Conservation (phyloP, 2,113 vertebrate genomes). For the Malurus melanocephalus region DNA sequence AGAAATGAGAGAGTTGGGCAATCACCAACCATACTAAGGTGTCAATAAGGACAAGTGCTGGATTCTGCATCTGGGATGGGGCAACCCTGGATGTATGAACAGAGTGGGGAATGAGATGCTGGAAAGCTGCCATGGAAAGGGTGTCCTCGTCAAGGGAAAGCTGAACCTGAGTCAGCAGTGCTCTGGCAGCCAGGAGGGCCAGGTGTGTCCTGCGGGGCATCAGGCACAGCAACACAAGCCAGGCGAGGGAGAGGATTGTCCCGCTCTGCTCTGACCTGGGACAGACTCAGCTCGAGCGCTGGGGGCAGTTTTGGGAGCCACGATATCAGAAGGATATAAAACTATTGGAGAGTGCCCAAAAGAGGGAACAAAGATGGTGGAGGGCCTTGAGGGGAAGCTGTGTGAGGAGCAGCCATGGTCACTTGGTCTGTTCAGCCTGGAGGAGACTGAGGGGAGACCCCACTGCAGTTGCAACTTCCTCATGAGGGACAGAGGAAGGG, state of each 20-base stretch:
- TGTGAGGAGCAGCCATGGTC: too few relatives aligned
- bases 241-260: background rate
- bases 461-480: too few relatives aligned
- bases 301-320: too few relatives aligned
- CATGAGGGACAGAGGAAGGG: too few relatives aligned
- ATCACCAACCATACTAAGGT: background rate
- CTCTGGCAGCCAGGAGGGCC: background rate
- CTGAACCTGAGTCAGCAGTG: background rate
- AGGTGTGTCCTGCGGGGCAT: rapidly evolving
- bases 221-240: rapidly evolving
- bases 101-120: background rate
- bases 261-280: background rate
- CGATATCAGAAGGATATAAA: too few relatives aligned
- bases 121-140: background rate
- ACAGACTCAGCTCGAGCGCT: too few relatives aligned
- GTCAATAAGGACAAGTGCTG: background rate
- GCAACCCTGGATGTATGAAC: background rate
- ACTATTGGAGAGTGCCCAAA: too few relatives aligned
- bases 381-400: too few relatives aligned
- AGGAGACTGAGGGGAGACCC: too few relatives aligned
- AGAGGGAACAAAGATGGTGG: too few relatives aligned
- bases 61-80: background rate
- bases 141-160: rapidly evolving
- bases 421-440: too few relatives aligned
- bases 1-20: background rate